These are phyloP conservation scores for Archocentrus centrarchus DNA, from an alignment of 2,113 vertebrate genomes.

Conservation along the genomic window DNA sequence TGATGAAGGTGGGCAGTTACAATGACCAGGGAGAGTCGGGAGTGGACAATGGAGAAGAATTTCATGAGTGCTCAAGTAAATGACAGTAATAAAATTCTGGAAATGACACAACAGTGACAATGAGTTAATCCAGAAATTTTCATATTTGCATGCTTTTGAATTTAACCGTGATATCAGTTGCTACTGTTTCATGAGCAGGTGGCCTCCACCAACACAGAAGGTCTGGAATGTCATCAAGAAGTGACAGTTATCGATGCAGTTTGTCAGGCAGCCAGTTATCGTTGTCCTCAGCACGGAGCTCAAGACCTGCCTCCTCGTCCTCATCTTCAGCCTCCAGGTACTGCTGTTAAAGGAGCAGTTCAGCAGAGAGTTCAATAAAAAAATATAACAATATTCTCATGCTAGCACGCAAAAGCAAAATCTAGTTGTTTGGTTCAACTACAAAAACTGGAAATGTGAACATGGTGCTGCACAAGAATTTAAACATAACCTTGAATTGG, in stretches of 20 bases:
- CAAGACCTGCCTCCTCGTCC: constrained; percentile 63
- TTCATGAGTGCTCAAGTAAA: constrained; percentile 65
- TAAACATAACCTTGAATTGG: too few species aligned
- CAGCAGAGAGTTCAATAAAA: neutral
- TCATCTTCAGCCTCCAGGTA: constrained; percentile 63
- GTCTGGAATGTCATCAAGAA: constrained; percentile 36
- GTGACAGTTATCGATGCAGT: constrained; percentile 47
- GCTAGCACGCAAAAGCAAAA: neutral
- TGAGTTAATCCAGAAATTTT: neutral
- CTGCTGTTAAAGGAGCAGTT: neutral
- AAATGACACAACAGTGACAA: neutral
- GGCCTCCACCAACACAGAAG: constrained; percentile 29
- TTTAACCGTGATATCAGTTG: neutral
- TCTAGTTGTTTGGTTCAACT: neutral
- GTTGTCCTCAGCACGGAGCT: constrained; percentile 44
- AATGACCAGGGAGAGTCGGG: constrained; percentile 41
- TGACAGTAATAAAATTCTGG: neutral
- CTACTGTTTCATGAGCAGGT: constrained; percentile 37
- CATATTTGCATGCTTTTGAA: neutral
- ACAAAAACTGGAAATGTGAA: neutral
- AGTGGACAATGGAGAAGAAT: constrained; percentile 54
- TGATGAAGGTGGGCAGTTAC: constrained; percentile 21
- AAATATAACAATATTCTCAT: neutral
- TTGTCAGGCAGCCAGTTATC: constrained; percentile 53
- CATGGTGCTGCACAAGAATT: fast-evolving